Percentiles rank a stretch among this genome's conserved stretches.
phyloP scores from a whole-genome alignment of 2,888 invertebrate species.

The Troides oblongomaculatus region DNA sequence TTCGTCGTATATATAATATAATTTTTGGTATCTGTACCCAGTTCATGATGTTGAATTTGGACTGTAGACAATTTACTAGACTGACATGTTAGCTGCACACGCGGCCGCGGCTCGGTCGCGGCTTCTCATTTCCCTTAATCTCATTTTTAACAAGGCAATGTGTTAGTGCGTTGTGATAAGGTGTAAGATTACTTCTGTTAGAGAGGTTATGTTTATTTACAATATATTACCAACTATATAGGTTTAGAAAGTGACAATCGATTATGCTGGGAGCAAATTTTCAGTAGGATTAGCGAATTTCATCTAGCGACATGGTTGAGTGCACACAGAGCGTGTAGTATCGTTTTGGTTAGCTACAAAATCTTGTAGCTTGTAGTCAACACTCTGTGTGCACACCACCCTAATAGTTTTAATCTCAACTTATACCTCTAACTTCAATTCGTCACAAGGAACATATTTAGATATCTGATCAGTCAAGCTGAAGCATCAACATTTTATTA shows the following conservation, averaged over 20 bases:
- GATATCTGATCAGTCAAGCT: not conserved
- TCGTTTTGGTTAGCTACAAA: not conserved
- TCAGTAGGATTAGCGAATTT: slow-evolving; percentile 7
- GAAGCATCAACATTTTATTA: not conserved
- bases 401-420: slow-evolving; percentile 3
- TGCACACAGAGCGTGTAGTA: not conserved
- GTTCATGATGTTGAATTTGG: too few species aligned
- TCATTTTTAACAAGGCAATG: slow-evolving; percentile 7
- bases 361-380: not conserved
- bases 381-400: not conserved
- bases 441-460: slow-evolving; percentile 6
- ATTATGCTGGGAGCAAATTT: slow-evolving; percentile 25
- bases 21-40: too few species aligned
- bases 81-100: too few species aligned
- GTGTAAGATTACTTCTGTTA: slow-evolving; percentile 10
- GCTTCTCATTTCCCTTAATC: slow-evolving; percentile 9
- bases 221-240: slow-evolving; percentile 8
- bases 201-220: slow-evolving; percentile 3
- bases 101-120: slow-evolving; percentile 8
- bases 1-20: too few species aligned
- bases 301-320: slow-evolving; percentile 3
- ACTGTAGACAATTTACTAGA: too few species aligned
- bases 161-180: slow-evolving; percentile 22
- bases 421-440: slow-evolving; percentile 1
- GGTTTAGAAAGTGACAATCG: slow-evolving; percentile 9